Conservation (phyloP, 2,888 invertebrate genomes). For the Cerceris rybyensis region DNA sequence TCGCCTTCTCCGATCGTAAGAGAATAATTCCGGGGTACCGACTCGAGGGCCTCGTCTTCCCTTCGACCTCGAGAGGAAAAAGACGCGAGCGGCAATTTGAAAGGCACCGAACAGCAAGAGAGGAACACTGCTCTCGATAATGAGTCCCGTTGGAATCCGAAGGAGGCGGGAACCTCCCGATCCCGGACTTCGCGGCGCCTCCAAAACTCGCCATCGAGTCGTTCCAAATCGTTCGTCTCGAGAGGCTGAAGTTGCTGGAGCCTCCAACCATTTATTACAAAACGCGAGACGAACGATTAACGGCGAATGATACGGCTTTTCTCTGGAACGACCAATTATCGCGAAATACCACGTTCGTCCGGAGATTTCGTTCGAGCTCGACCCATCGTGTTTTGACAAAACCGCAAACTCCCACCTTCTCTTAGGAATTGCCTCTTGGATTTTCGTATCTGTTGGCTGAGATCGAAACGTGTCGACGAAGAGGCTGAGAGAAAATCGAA, state of each 20-base stretch:
- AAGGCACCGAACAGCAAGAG: conserved; percentile 10
- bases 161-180: conserved; percentile 64
- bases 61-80: neutral
- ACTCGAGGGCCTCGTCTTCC: neutral
- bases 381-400: no score
- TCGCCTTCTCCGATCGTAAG: neutral
- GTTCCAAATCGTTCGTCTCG: conserved; percentile 37
- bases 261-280: conserved; percentile 62
- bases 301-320: neutral
- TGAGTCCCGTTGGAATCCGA: conserved; percentile 52
- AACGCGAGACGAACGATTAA: conserved; percentile 38
- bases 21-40: neutral
- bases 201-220: conserved; percentile 49
- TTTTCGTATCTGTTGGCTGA: no score
- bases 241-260: neutral
- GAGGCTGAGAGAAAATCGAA: neutral
- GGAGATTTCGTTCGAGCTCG: no score
- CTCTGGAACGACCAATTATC: neutral
- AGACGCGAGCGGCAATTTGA: conserved; percentile 26
- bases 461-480: neutral
- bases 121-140: neutral
- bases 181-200: conserved; percentile 61
- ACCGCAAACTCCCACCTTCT: no score
- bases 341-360: neutral
- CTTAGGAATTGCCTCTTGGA: no score